A percentile compares a stretch with the other conserved stretches of the same genome.
Evolutionary conservation across 1,140 invertebrate species (phyloP).

Genomic region (Drosophila novamexicana): DNA sequence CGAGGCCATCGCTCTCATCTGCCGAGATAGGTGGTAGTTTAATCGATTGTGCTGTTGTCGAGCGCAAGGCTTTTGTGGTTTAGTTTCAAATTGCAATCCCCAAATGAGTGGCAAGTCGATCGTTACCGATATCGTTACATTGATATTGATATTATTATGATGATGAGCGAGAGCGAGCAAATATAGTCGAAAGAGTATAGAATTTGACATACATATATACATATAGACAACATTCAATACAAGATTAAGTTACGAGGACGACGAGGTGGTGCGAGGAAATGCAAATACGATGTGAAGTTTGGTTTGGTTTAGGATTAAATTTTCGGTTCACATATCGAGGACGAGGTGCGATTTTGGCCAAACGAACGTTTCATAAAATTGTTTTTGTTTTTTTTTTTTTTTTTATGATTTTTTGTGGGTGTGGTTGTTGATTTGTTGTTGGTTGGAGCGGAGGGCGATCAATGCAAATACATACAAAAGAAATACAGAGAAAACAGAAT

Average conservation of each 20-base stretch:
- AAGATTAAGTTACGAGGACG: slow-evolving; percentile 40
- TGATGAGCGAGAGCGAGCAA: slow-evolving; percentile 69
- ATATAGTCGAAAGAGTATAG: slow-evolving; percentile 67
- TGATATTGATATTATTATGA: slow-evolving; percentile 51
- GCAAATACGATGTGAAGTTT: slow-evolving; percentile 43
- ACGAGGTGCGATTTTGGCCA: slow-evolving; percentile 38
- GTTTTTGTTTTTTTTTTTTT: slow-evolving; percentile 3
- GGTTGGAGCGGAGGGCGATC: slow-evolving; percentile 47
- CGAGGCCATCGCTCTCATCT: slow-evolving; percentile 72
- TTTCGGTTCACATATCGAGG: slow-evolving; percentile 36
- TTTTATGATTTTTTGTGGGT: slow-evolving; percentile 32
- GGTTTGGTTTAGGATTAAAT: slow-evolving; percentile 15
- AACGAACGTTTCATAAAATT: slow-evolving; percentile 36
- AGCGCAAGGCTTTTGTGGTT: slow-evolving; percentile 69
- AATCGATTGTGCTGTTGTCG: slow-evolving; percentile 82
- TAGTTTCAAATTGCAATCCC: slow-evolving; percentile 54
- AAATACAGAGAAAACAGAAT: slow-evolving; percentile 54
- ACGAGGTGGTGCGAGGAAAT: slow-evolving; percentile 37
- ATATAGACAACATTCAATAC: slow-evolving; percentile 49
- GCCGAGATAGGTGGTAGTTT: slow-evolving; percentile 84
- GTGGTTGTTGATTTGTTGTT: slow-evolving; percentile 49
- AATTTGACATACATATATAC: slow-evolving; percentile 71
- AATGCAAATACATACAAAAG: slow-evolving; percentile 61
- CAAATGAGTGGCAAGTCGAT: slow-evolving; percentile 72
- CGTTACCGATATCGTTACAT: slow-evolving; percentile 35